Evolutionary conservation across 2,888 invertebrate species (phyloP).

Genomic region (Plebejus argus): DNA sequence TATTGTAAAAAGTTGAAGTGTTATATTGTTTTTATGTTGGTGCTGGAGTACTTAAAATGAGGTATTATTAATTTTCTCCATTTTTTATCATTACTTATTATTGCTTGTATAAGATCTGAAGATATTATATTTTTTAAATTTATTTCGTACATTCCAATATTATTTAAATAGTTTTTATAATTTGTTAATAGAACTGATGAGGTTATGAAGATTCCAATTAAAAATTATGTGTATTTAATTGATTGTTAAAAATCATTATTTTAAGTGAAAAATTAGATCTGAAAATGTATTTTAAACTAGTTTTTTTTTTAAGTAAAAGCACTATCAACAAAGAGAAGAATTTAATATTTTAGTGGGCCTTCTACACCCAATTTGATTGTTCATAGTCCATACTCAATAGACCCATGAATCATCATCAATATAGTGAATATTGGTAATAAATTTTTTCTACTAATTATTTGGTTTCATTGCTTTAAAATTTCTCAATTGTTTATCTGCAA

Average conservation of each 20-base stretch:
- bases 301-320: not conserved
- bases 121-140: not conserved
- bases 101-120: not conserved
- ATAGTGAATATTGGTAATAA: not conserved
- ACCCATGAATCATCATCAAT: not conserved
- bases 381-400: not conserved
- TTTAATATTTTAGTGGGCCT: not conserved
- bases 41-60: not conserved
- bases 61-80: not conserved
- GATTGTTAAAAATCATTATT: too few relatives aligned
- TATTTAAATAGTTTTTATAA: not conserved
- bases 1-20: constrained; percentile 70
- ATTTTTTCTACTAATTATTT: not conserved
- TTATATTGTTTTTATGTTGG: constrained; percentile 12
- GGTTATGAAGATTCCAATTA: too few relatives aligned
- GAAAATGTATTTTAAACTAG: not conserved
- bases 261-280: not conserved
- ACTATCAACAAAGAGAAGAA: not conserved
- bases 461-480: not conserved
- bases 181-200: too few relatives aligned
- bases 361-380: constrained; percentile 27
- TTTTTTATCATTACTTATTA: not conserved
- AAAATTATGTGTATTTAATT: too few relatives aligned
- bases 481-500: too few relatives aligned
- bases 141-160: not conserved